Conservation (phyloP, 2,113 vertebrate genomes). For the Phalacrocorax brasilianus region DNA sequence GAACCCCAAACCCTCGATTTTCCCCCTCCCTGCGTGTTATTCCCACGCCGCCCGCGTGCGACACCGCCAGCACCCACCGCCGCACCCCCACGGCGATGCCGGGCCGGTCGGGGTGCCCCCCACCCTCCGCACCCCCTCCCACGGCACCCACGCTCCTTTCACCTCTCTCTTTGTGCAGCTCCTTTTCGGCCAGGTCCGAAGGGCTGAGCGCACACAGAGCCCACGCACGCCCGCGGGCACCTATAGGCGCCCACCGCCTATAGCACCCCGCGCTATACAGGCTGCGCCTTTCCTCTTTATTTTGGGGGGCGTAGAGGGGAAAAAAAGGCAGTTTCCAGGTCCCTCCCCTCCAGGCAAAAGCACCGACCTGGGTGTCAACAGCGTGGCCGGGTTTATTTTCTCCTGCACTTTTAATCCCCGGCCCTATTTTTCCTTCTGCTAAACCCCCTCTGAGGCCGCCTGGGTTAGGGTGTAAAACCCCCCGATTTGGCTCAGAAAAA, state of each 20-base stretch:
- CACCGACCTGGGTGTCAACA: not conserved
- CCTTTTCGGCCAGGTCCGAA: not conserved
- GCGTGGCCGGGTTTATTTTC: not conserved
- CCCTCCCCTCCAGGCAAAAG: not conserved
- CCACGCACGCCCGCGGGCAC: not conserved
- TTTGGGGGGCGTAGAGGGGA: not conserved
- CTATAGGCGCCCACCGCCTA: not conserved
- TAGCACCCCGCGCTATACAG: fast-evolving
- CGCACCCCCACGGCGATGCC: not conserved
- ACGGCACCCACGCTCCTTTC: not conserved
- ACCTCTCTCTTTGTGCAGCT: not conserved
- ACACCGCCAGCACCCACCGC: not conserved
- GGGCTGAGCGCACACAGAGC: not conserved
- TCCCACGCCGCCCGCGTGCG: not conserved
- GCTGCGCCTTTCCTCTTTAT: not conserved
- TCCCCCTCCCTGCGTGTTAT: fast-evolving
- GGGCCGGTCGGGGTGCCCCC: too few relatives aligned
- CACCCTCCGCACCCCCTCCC: too few relatives aligned
- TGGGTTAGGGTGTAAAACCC: fast-evolving
- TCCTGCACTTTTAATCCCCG: not conserved
- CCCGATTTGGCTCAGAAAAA: not conserved
- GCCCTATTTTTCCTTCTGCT: not conserved
- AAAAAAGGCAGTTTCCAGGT: not conserved
- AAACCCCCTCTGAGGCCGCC: not conserved
- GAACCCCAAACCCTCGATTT: not conserved